Evolutionary conservation across 1,140 invertebrate genomes (phyloP), one percentile per base, ranked within the genome.

Genomic region (Saccostrea echinata): DNA sequence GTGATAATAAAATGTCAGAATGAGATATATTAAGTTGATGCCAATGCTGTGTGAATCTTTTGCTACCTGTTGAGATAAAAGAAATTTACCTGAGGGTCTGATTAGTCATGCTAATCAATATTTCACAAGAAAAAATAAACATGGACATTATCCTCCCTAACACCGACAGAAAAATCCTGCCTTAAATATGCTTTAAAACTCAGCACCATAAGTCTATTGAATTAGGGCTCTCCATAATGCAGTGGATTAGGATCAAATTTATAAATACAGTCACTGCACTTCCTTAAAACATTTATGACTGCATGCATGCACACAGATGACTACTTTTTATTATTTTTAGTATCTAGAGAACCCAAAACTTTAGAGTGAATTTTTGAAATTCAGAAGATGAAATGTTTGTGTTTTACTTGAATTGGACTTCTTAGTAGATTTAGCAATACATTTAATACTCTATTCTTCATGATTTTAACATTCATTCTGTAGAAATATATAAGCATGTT

Each of bases 171-270:
- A 13, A 76, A 30, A 76, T 33, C 27, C 68, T 11, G 68, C 27
- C 68, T 76, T 76, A 33, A 76, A 76, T 43, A 43, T 76, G 30
- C 68, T 76, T 76, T 76, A 76, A 76, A 76, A 33, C 68, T 33
- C 68, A 76, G 68, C 68, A 76, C 68, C 68, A 30, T 76, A 76
- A 76, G 27, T 16, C 68, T 30, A 76, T 30, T 76, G 68, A 76
- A 76, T n/a, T 33, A 76, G 68, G 6, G 27, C 24, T 30, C 30
- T 76, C 30, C 30, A 61, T n/a, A n/a, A 18, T 61, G 24, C 11
- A 76, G 27, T 76, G 30, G 68, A 76, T 76, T 76, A 76, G 68
- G 68, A 76, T 76, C 33, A 76, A 24, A 30, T 76, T 30, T 33
- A n/a, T n/a, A n/a, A 13, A 76, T 76, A 76, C 68, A 76, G 68